Base-by-base conservation (phyloP, 2,797 vertebrate genomes). In the Kryptolebias ocellatus region DNA sequence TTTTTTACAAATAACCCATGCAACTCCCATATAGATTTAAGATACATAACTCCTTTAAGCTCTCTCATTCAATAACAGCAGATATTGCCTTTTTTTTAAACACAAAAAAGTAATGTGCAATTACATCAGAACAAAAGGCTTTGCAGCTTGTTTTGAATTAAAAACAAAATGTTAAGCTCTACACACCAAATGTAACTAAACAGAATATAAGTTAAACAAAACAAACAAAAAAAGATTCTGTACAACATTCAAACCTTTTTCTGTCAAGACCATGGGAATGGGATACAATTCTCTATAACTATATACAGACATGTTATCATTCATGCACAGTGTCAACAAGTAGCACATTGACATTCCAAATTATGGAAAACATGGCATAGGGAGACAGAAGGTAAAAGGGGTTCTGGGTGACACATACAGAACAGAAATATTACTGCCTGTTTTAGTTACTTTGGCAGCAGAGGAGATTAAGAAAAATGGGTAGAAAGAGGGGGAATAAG, bases 281-380 rank as follows among this genome's bases (percentile, higher is more conserved):
- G 88, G 91, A 93, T 92, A 93, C 92, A 67, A 85, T 87, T 87
- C 79, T 90, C 84, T 90, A 89, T 85, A 81, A 91, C 85, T 94
- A 98, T 98, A 94, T 98, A 98, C 96, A 98, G 90, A 91, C 91
- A 95, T 90, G 87, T 95, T 94, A 94, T 95, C 95, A 93, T 95
- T 95, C 98, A 98, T 98, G 97, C 98, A 97, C 95, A 94, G 94
- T 92, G 95, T 95, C 92, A 94, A 98, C 95, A 96, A 94, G 93
- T 94, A 96, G 94, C 95, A 97, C 93, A 90, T 95, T 90, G 94
- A 96, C 96, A 96, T 96, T 97, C 95, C 95, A 81, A 83, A 94
- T 93, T 92, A 94, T 94, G 92, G 77, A 87, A 87, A 91, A 86
- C 87, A 91, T 73, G 92, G 90, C 89, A 87, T 1, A 75, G 89